These are phyloP conservation scores for Pterostichus madidus DNA, from an alignment of 2,888 invertebrate genomes.

Conservation along the genomic window DNA sequence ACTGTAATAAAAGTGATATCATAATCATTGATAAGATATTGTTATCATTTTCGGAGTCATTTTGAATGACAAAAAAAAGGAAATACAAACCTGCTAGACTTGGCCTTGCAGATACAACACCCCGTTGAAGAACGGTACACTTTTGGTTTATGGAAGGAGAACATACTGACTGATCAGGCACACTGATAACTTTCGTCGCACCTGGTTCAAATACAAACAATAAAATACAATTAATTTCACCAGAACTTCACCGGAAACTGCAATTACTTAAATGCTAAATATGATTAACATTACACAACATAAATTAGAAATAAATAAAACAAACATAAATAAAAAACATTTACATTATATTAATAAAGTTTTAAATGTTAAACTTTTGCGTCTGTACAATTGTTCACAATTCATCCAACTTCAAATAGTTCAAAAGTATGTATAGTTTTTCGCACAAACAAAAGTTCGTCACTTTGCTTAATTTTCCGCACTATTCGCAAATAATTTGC, in stretches of 20 bases:
- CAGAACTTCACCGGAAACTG: slow-evolving; percentile 7
- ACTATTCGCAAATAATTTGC: slow-evolving; percentile 26
- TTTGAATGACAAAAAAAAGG: background rate
- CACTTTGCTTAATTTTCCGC: background rate
- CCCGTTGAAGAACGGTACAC: slow-evolving; percentile 90
- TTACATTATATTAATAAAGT: background rate
- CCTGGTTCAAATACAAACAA: slow-evolving; percentile 71
- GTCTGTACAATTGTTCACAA: slow-evolving; percentile 2
- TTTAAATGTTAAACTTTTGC: slow-evolving; percentile 25
- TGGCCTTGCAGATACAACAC: slow-evolving; percentile 92
- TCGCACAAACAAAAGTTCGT: background rate
- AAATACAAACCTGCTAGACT: slow-evolving; percentile 85
- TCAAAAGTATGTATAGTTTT: slow-evolving; percentile 11
- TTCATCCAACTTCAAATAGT: slow-evolving; percentile 44
- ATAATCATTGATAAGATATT: slow-evolving; percentile 40
- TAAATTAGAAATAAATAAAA: too few species aligned
- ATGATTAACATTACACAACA: slow-evolving; percentile 11
- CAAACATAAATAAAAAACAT: background rate
- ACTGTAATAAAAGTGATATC: slow-evolving; percentile 76
- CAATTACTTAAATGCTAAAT: slow-evolving; percentile 1
- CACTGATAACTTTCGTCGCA: slow-evolving; percentile 71
- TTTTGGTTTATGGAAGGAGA: slow-evolving; percentile 92
- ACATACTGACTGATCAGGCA: slow-evolving; percentile 80
- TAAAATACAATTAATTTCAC: slow-evolving; percentile 25
- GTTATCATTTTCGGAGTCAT: too few species aligned